Evolutionary conservation across 2,113 vertebrate species (phyloP).

Genomic region (Ciconia maguari): DNA sequence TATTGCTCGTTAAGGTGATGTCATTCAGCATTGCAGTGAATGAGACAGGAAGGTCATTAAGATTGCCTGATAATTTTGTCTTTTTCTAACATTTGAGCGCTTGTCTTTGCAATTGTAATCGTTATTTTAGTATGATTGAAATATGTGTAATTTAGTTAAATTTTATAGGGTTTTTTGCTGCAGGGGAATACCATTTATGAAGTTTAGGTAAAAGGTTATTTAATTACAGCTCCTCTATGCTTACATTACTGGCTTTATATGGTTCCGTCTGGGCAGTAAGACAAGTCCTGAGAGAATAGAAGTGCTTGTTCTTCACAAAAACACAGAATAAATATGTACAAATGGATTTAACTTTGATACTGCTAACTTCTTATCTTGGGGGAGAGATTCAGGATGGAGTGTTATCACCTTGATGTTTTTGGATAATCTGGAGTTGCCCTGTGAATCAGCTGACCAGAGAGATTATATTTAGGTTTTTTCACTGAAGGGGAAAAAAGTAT

Average conservation of each 20-base stretch:
- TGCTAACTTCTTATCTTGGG: neutral
- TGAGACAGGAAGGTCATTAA: neutral
- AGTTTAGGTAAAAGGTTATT: neutral
- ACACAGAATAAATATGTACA: neutral
- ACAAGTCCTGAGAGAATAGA: neutral
- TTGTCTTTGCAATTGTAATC: neutral
- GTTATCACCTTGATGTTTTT: neutral
- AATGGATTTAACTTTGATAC: neutral
- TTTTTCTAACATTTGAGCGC: neutral
- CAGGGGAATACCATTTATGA: neutral
- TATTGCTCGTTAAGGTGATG: neutral
- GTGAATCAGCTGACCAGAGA: neutral
- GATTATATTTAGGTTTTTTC: neutral
- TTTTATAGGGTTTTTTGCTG: neutral
- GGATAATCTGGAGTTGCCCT: neutral
- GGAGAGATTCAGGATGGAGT: neutral
- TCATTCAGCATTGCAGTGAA: neutral
- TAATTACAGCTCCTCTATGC: neutral
- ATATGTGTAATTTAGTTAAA: neutral
- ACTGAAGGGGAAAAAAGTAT: neutral
- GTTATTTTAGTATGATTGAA: neutral
- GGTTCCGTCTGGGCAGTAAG: neutral
- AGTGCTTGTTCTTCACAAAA: neutral
- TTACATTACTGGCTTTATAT: accelerated
- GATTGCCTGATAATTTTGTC: neutral